These are phyloP conservation scores for Drosophila oshimai DNA, from an alignment of 1,140 invertebrate species.

Conservation along the genomic window DNA sequence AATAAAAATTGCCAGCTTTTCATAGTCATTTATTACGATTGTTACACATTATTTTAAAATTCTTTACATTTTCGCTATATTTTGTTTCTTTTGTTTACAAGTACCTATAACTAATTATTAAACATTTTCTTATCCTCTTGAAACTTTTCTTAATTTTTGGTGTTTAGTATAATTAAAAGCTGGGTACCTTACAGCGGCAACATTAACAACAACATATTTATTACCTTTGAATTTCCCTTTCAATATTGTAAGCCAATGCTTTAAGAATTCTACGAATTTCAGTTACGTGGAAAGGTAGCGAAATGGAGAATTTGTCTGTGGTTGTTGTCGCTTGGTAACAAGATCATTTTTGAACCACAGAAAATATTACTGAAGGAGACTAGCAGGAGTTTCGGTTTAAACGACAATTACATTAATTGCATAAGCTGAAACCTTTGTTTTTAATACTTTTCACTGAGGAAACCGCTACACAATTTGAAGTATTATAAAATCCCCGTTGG, in stretches of 20 bases:
- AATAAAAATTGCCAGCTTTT: too few relatives aligned
- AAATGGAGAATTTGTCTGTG: neutral
- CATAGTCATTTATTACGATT: too few relatives aligned
- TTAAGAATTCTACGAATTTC: constrained; percentile 13
- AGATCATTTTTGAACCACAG: constrained; percentile 3
- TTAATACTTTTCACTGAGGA: too few relatives aligned
- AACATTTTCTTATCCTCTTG: too few relatives aligned
- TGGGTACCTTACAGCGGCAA: neutral
- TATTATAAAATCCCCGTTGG: too few relatives aligned
- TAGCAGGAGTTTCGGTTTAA: neutral
- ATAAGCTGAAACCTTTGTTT: too few relatives aligned
- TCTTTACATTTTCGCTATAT: too few relatives aligned
- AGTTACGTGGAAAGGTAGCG: neutral
- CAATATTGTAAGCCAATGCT: constrained; percentile 12
- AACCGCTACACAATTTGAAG: too few relatives aligned
- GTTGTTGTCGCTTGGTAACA: constrained; percentile 48
- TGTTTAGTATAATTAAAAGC: neutral
- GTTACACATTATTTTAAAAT: too few relatives aligned
- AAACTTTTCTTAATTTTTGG: neutral
- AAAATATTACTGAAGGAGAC: neutral
- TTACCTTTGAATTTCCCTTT: constrained; percentile 3
- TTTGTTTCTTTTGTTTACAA: too few relatives aligned
- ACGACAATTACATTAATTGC: too few relatives aligned
- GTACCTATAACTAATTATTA: too few relatives aligned
- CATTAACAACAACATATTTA: neutral